phyloP scores from a whole-genome alignment of 2,888 invertebrate genomes.

The Drosophila cracens region DNA sequence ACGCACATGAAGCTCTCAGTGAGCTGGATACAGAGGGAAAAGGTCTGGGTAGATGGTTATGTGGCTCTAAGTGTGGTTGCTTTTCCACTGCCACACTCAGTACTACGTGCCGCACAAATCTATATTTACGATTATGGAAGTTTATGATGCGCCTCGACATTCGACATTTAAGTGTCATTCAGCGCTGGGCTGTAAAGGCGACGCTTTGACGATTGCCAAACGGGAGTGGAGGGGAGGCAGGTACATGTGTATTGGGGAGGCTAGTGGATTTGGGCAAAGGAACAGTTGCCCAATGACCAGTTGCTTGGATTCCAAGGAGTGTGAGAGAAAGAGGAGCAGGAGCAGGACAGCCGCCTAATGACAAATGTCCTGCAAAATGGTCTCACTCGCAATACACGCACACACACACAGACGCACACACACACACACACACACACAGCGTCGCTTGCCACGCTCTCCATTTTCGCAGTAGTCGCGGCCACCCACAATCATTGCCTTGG shows the following conservation, averaged over 20 bases:
- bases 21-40: background rate
- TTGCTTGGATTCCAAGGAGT: background rate
- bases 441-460: conserved; percentile 17
- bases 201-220: conserved; percentile 29
- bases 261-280: background rate
- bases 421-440: background rate
- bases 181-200: conserved; percentile 73
- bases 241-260: background rate
- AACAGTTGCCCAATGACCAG: conserved; percentile 7
- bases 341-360: conserved; percentile 45
- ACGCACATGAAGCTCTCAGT: conserved; percentile 6
- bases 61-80: conserved; percentile 4
- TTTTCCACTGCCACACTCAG: conserved; percentile 1
- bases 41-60: background rate
- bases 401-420: conserved; percentile 18
- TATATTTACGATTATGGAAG: conserved; percentile 79
- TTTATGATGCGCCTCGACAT: conserved; percentile 58
- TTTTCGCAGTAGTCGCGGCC: conserved; percentile 13
- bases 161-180: conserved; percentile 78
- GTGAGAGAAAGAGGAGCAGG: background rate
- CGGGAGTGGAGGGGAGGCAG: background rate
- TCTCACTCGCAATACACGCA: conserved; percentile 70
- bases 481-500: conserved; percentile 46
- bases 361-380: conserved; percentile 74
- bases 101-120: conserved; percentile 67